These are phyloP conservation scores for Onchidella celtica DNA, from an alignment of 2,888 invertebrate species.

Conservation along the genomic window DNA sequence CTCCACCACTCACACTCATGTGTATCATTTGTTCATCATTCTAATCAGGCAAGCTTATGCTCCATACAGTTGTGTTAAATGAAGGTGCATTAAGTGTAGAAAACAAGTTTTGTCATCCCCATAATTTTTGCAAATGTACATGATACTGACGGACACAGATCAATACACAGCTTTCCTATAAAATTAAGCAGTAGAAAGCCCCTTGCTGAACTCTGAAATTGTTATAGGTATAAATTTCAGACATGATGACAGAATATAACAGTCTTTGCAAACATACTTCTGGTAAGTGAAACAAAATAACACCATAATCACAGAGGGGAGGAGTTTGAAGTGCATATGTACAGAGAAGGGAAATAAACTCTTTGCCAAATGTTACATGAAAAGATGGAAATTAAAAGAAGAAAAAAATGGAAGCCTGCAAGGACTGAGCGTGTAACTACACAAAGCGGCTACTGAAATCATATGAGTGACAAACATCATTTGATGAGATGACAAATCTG, in stretches of 20 bases:
- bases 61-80: background rate
- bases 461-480: too few species aligned
- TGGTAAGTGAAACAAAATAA: background rate
- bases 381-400: background rate
- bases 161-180: background rate
- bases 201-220: background rate
- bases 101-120: background rate
- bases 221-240: too few species aligned
- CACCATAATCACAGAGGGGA: background rate
- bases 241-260: too few species aligned
- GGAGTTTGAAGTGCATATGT: background rate
- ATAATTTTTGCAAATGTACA: background rate
- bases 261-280: background rate
- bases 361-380: background rate
- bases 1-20: too few species aligned
- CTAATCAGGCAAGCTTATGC: background rate
- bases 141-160: background rate
- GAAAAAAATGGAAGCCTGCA: background rate
- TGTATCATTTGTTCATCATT: background rate
- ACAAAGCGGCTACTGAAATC: too few species aligned
- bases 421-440: background rate
- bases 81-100: constrained; percentile 4
- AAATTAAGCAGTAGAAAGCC: constrained; percentile 10
- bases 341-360: background rate
- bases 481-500: too few species aligned